These are phyloP conservation scores for Parnassius orleans DNA, from an alignment of 2,888 invertebrate species.

Conservation along the genomic window DNA sequence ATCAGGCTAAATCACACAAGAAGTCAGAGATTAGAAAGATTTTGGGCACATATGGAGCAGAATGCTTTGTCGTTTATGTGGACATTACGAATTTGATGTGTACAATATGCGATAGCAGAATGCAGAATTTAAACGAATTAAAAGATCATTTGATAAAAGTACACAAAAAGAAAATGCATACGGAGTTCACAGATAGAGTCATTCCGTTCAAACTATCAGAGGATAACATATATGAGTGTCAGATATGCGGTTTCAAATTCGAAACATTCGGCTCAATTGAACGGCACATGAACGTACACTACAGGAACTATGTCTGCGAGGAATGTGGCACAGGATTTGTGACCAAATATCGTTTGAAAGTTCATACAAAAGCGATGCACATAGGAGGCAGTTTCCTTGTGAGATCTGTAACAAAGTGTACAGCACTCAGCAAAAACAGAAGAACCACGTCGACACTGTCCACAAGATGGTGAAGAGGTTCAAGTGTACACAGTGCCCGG, in stretches of 20 bases:
- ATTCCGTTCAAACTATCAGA: conserved; percentile 59
- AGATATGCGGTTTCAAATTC: conserved; percentile 57
- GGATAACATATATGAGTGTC: conserved; percentile 52
- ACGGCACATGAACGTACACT: conserved; percentile 69
- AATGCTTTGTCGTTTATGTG: conserved; percentile 60
- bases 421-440: conserved; percentile 53
- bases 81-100: conserved; percentile 60
- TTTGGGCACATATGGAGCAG: conserved; percentile 49
- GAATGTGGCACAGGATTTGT: conserved; percentile 66
- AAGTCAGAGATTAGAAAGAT: conserved; percentile 45
- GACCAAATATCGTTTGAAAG: conserved; percentile 60
- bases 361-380: conserved; percentile 62
- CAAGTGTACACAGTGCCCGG: conserved; percentile 61
- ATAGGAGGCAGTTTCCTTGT: conserved; percentile 49
- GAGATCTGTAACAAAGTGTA: conserved; percentile 59
- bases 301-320: conserved; percentile 62
- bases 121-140: conserved; percentile 48
- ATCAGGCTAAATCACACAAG: conserved; percentile 43
- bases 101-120: conserved; percentile 43
- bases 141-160: conserved; percentile 53
- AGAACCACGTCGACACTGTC: conserved; percentile 56
- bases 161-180: conserved; percentile 54
- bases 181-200: conserved; percentile 52
- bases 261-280: conserved; percentile 69
- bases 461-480: conserved; percentile 58